A percentile compares a stretch with the other conserved stretches of the same genome.
Evolutionary conservation across 1,140 invertebrate genomes (phyloP).

Genomic region (Aphelenchoides fujianensis): DNA sequence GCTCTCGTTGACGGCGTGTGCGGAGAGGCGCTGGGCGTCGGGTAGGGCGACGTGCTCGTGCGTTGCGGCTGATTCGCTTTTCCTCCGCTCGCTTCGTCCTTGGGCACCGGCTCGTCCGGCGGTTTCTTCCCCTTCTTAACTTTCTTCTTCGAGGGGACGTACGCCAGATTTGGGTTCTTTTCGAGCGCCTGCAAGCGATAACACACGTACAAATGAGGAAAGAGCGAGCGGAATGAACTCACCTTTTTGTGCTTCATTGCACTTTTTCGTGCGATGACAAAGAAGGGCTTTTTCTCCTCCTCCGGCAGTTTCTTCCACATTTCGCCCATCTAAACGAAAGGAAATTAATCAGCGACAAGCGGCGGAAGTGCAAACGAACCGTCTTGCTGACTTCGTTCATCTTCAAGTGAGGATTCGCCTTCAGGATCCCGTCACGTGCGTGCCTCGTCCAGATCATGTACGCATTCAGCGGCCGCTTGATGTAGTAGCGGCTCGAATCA

Average conservation of each 20-base stretch:
- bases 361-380: constrained; percentile 18
- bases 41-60: constrained; percentile 1
- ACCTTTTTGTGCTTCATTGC: constrained; percentile 53
- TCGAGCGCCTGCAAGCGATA: constrained; percentile 42
- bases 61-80: neutral
- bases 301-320: constrained; percentile 52
- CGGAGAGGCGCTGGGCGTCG: constrained; percentile 14
- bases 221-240: constrained; percentile 9
- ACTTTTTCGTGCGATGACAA: constrained; percentile 45
- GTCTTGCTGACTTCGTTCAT: constrained; percentile 52
- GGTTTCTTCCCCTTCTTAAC: constrained; percentile 15
- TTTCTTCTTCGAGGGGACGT: constrained; percentile 46
- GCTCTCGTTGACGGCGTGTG: neutral
- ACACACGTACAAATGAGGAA: constrained; percentile 23
- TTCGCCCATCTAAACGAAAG: constrained; percentile 54
- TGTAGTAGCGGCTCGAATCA: constrained; percentile 43
- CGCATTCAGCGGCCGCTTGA: constrained; percentile 51
- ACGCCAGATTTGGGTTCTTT: constrained; percentile 47
- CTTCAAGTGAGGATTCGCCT: constrained; percentile 48
- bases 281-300: constrained; percentile 54
- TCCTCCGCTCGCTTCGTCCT: neutral
- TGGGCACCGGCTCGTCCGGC: constrained; percentile 3
- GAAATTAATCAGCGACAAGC: constrained; percentile 24
- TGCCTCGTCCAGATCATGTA: constrained; percentile 63
- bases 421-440: constrained; percentile 64